Conservation (phyloP, 1,140 invertebrate species). For the Atta cephalotes region DNA sequence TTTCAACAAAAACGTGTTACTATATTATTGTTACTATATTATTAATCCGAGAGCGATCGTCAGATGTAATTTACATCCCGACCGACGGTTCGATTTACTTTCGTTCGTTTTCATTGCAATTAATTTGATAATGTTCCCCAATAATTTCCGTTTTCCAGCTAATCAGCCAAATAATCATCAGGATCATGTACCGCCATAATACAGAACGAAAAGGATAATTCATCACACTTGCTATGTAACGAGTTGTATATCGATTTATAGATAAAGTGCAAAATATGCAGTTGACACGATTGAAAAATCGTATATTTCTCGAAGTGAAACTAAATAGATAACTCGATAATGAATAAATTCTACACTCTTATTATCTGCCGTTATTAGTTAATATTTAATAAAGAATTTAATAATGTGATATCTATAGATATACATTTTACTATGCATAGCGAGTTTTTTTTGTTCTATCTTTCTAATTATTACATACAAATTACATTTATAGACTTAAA, state of each 20-base stretch:
- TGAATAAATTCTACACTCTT: not conserved
- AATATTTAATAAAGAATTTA: not conserved
- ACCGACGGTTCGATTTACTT: conserved; percentile 3
- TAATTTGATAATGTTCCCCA: conserved; percentile 38
- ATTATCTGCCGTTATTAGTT: not conserved
- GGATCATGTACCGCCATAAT: not conserved
- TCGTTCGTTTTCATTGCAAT: conserved; percentile 21
- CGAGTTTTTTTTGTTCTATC: not conserved
- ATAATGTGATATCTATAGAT: not conserved
- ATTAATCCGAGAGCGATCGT: conserved; percentile 2
- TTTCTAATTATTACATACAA: not conserved
- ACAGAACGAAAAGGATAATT: not conserved
- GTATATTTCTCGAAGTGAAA: not conserved
- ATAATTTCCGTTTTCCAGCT: conserved; percentile 19
- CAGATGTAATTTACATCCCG: conserved; percentile 10
- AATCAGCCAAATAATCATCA: conserved; percentile 29
- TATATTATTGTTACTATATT: conserved; percentile 31
- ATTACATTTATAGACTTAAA: not conserved
- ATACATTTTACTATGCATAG: not conserved
- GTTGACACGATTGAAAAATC: not conserved
- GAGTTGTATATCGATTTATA: not conserved
- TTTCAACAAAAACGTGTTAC: conserved; percentile 38
- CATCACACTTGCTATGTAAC: not conserved
- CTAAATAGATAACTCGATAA: not conserved
- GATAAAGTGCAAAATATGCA: not conserved